Evolutionary conservation across 2,888 invertebrate species (phyloP), one percentile per base, ranked within the genome.

Genomic region (Hyppa rectilinea): DNA sequence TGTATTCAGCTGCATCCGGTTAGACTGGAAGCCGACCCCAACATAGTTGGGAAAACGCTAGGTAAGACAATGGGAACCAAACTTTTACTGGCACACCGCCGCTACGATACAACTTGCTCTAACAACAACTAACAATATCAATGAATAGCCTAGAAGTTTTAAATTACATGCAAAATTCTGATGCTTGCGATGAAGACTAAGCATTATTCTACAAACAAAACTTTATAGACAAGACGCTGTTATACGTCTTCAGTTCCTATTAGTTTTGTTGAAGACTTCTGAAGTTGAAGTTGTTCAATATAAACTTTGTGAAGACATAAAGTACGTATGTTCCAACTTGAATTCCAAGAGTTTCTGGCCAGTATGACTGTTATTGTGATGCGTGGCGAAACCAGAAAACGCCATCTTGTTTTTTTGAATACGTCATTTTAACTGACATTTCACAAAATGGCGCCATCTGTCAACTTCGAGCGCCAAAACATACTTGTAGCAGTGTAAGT

Each of bases 171-270:
- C 10, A 34, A 67, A 38, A 40, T 20, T 71, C n/a, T 0, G 17
- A 38, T 20, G 34, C 29, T n/a, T 43, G 20, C 47, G 43, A 7
- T 34, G 4, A 0, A 62, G 43, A 40, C 29, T 23, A 55, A 34
- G 62, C 29, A 61, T 61, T 71, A 20, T 31, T 40, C 34, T 26
- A 7, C 29, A 43, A 62, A 43, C n/a, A n/a, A 34, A 64, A 72
- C 45, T 72, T 72, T 31, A 20, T 20, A 23, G 29, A 58, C 58
- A 50, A 52, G 70, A 34, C 56, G 6, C 36, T 60, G 36, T 36
- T 26, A n/a, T 43, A 62, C 34, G 17, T 72, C 52, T 72, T 72
- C 26, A 31, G 49, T 72, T 50, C 20, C 38, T 50, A 72, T 72
- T 43, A 56, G 43, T 56, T 45, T n/a, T 31, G 45, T 40, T 52